Evolutionary conservation across 2,113 vertebrate species (phyloP).

Genomic region (Sisor rabdophorus): DNA sequence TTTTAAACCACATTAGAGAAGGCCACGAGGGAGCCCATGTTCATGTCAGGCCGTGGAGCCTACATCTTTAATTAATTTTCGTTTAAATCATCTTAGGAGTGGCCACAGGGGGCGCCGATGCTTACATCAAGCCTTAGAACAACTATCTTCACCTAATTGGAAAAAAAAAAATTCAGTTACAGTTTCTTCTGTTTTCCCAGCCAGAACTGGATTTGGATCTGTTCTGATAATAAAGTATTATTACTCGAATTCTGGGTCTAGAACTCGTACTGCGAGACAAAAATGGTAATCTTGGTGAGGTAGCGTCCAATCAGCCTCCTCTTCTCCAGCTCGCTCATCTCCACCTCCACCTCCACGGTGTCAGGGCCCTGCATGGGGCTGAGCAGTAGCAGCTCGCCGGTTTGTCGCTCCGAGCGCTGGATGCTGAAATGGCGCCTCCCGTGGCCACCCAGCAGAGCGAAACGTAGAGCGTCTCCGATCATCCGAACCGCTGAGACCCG

Average conservation of each 20-base stretch:
- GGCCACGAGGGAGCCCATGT: too few relatives aligned
- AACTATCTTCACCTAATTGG: too few relatives aligned
- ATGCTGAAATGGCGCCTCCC: conserved; percentile 70
- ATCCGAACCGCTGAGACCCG: conserved; percentile 75
- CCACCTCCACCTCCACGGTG: conserved; percentile 77
- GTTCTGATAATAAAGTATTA: background rate
- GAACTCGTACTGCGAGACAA: conserved; percentile 80
- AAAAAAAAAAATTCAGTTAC: too few relatives aligned
- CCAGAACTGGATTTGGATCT: too few relatives aligned
- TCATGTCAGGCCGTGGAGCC: too few relatives aligned
- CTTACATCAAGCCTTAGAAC: too few relatives aligned
- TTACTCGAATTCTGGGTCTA: conserved; percentile 49
- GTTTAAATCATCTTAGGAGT: too few relatives aligned
- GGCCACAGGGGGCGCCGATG: too few relatives aligned
- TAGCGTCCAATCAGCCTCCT: conserved; percentile 74
- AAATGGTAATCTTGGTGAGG: conserved; percentile 78
- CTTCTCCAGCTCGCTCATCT: conserved; percentile 81
- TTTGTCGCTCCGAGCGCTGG: conserved; percentile 73
- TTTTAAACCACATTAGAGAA: too few relatives aligned
- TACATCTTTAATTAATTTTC: too few relatives aligned
- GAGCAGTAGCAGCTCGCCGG: conserved; percentile 78
- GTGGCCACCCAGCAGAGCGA: conserved; percentile 65
- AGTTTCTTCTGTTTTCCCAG: too few relatives aligned
- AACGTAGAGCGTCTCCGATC: conserved; percentile 76
- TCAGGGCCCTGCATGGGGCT: conserved; percentile 69